A percentile compares a stretch with the other conserved stretches of the same genome.
Evolutionary conservation across 2,113 vertebrate species (phyloP).

Genomic region (Hymenochirus boettgeri): DNA sequence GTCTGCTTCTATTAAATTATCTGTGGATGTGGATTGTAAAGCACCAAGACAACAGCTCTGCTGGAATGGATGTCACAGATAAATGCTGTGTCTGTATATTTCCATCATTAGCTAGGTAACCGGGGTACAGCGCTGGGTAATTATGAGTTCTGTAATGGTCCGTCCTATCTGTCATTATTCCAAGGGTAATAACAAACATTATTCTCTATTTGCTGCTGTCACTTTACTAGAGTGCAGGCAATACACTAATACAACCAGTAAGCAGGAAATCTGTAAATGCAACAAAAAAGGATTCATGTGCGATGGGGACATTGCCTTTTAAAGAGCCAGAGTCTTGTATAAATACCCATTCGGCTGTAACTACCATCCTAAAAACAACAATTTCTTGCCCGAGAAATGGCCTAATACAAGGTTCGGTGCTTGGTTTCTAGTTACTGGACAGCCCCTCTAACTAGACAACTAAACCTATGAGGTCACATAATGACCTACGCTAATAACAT

Average conservation of each 20-base stretch:
- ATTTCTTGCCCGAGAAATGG: no score
- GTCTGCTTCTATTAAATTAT: constrained; percentile 35
- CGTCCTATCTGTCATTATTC: constrained; percentile 1
- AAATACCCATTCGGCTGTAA: no score
- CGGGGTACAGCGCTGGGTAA: not conserved
- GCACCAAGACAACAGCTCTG: constrained; percentile 27
- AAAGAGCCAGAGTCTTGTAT: no score
- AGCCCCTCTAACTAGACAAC: no score
- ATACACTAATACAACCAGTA: not conserved
- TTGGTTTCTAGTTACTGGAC: no score
- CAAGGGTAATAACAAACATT: constrained; percentile 15
- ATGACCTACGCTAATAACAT: no score
- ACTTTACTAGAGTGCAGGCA: not conserved
- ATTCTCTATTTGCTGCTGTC: not conserved
- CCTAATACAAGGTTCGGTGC: no score
- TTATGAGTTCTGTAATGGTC: constrained; percentile 11
- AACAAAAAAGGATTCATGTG: not conserved
- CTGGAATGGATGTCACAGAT: constrained; percentile 29
- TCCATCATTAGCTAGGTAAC: constrained; percentile 13
- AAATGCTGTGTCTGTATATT: constrained; percentile 23
- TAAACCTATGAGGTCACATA: no score
- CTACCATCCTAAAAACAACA: no score
- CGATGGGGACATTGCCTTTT: no score
- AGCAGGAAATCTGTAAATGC: not conserved
- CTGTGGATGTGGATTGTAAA: constrained; percentile 33